Conservation (phyloP, 2,888 invertebrate species). For the Heterodera filipjevi region DNA sequence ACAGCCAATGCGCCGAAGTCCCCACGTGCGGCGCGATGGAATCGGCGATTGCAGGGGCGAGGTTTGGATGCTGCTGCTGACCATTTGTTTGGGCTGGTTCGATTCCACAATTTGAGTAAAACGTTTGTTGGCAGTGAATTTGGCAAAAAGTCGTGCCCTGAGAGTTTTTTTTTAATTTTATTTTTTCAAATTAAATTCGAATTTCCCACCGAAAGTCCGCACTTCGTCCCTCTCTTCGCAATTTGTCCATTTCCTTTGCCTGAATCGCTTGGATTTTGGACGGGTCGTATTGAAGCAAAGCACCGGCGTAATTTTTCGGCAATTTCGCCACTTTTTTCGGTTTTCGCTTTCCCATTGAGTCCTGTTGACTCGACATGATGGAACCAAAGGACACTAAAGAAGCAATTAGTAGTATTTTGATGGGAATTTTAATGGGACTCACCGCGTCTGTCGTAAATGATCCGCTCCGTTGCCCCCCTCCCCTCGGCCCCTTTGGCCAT, state of each 20-base stretch:
- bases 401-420: background rate
- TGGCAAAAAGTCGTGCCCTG: conserved; percentile 46
- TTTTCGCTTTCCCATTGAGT: conserved; percentile 21
- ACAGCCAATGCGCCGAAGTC: conserved; percentile 23
- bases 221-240: background rate
- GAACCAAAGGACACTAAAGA: background rate
- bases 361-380: conserved; percentile 18
- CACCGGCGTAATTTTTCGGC: conserved; percentile 20
- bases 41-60: conserved; percentile 32
- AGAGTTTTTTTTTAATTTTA: background rate
- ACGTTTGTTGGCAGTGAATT: conserved; percentile 49
- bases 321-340: conserved; percentile 23
- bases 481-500: conserved; percentile 19
- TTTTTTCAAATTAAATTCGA: background rate
- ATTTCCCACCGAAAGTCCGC: conserved; percentile 1
- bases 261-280: conserved; percentile 44
- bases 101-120: conserved; percentile 52
- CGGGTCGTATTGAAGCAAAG: conserved; percentile 25
- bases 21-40: conserved; percentile 8
- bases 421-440: background rate
- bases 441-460: background rate
- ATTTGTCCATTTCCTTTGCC: conserved; percentile 39
- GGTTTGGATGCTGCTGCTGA: conserved; percentile 42
- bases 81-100: conserved; percentile 41
- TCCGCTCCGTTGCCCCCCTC: background rate